Percentiles rank a stretch among this genome's conserved stretches.
phyloP scores from a whole-genome alignment of 1,140 invertebrate genomes.

The Spodoptera litura region DNA sequence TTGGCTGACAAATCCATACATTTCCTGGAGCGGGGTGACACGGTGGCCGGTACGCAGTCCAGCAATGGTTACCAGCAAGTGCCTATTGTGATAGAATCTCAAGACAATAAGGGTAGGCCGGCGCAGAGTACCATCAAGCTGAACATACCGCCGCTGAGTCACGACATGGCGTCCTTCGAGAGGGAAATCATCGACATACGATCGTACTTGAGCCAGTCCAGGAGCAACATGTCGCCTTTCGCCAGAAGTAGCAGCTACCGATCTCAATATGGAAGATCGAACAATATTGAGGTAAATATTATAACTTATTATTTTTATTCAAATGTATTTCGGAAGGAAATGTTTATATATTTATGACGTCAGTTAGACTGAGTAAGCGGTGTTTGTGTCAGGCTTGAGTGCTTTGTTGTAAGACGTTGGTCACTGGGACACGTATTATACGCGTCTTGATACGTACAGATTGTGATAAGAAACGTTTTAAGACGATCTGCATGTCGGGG shows the following conservation, averaged over 20 bases:
- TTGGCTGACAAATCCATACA: slow-evolving; percentile 74
- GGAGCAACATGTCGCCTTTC: slow-evolving; percentile 89
- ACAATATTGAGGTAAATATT: slow-evolving; percentile 75
- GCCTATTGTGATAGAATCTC: slow-evolving; percentile 88
- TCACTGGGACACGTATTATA: slow-evolving; percentile 19
- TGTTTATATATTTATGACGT: neutral
- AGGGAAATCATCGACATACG: slow-evolving; percentile 89
- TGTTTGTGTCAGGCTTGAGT: slow-evolving; percentile 26
- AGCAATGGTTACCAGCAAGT: slow-evolving; percentile 87
- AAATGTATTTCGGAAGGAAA: neutral
- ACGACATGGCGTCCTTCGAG: slow-evolving; percentile 74
- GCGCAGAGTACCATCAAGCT: slow-evolving; percentile 74
- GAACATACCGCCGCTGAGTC: slow-evolving; percentile 62
- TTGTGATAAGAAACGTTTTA: slow-evolving; percentile 28
- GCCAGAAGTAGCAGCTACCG: slow-evolving; percentile 88
- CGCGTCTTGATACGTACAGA: slow-evolving; percentile 9
- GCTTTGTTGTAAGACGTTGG: slow-evolving; percentile 26
- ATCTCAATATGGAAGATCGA: slow-evolving; percentile 87
- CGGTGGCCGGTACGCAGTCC: slow-evolving; percentile 59
- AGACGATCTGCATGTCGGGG: slow-evolving; percentile 6
- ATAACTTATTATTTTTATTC: neutral
- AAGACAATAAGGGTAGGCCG: slow-evolving; percentile 74
- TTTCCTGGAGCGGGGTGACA: slow-evolving; percentile 72
- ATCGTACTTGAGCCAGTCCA: slow-evolving; percentile 89
- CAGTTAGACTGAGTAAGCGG: neutral